phyloP scores from a whole-genome alignment of 2,888 invertebrate genomes.

The Limenitis camilla region DNA sequence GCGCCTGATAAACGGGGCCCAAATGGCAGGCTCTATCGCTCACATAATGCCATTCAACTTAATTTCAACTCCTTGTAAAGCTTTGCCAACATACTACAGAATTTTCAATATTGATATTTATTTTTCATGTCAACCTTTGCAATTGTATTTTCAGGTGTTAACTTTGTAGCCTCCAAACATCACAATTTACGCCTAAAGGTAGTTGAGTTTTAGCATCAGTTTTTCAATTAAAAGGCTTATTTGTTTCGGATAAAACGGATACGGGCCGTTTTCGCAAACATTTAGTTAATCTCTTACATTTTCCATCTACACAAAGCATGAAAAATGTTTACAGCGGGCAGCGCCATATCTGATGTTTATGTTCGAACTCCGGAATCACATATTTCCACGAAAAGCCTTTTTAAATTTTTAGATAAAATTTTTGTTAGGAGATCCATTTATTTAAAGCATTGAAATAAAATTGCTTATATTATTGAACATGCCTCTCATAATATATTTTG shows the following conservation, averaged over 20 bases:
- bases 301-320: conserved; percentile 1
- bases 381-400: background rate
- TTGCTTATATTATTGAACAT: background rate
- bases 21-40: no score
- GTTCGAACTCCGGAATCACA: background rate
- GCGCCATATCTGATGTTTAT: background rate
- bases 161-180: background rate
- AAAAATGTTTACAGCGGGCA: conserved; percentile 3
- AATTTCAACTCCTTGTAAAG: no score
- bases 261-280: conserved; percentile 1
- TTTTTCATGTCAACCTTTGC: no score
- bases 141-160: background rate
- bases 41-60: no score
- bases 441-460: background rate
- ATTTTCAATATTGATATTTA: no score
- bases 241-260: conserved; percentile 6
- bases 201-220: background rate
- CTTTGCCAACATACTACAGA: no score
- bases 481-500: background rate
- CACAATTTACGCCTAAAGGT: background rate
- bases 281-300: conserved; percentile 4
- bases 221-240: conserved; percentile 6
- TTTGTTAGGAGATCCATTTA: conserved; percentile 1
- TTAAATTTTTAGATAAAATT: conserved; percentile 1
- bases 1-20: no score